Conservation (phyloP, 2,113 vertebrate genomes). For the Penelope pileata region DNA sequence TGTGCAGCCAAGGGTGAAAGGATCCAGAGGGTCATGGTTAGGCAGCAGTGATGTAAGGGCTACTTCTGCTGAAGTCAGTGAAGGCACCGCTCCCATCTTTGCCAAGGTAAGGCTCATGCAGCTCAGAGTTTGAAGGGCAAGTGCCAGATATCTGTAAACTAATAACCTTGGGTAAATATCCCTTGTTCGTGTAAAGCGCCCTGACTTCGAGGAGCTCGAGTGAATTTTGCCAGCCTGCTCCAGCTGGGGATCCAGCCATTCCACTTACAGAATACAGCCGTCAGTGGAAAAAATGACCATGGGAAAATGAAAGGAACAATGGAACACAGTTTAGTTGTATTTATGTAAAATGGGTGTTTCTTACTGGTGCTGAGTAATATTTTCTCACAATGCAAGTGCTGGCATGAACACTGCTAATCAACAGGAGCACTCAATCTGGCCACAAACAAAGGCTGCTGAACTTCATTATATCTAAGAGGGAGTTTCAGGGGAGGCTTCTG, state of each 20-base stretch:
- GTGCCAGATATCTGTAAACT: not conserved
- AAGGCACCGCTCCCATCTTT: not conserved
- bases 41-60: not conserved
- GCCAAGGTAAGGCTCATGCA: not conserved
- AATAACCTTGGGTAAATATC: not conserved
- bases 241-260: not conserved
- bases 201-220: not conserved
- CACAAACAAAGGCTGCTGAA: not conserved
- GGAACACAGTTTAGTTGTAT: not conserved
- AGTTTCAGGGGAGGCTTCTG: not conserved
- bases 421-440: not conserved
- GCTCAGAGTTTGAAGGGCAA: conserved; percentile 6
- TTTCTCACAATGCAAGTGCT: not conserved
- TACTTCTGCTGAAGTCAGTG: conserved; percentile 9
- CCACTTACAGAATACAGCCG: not conserved
- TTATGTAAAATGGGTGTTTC: not conserved
- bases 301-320: not conserved
- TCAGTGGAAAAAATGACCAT: not conserved
- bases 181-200: not conserved
- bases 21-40: not conserved
- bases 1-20: not conserved
- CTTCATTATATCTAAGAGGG: not conserved
- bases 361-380: not conserved
- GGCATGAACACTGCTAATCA: not conserved
- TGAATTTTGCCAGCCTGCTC: not conserved